Conservation (phyloP, 1,140 invertebrate genomes). For the Scaptomyza graminum region DNA sequence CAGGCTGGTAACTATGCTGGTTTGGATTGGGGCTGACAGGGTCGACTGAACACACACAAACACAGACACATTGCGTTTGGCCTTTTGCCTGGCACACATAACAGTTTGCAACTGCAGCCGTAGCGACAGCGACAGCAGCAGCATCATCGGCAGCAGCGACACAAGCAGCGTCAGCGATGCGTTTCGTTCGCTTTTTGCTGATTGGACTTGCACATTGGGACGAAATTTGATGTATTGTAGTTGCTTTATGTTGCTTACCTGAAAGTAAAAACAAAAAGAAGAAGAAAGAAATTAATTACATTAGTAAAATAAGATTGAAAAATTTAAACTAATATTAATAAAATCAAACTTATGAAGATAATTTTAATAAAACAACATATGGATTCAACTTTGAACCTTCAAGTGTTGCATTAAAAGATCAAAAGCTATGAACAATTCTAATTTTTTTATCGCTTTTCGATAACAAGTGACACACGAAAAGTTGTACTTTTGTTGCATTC, state of each 20-base stretch:
- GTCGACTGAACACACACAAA: conserved; percentile 44
- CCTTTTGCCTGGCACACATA: conserved; percentile 80
- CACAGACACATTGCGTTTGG: conserved; percentile 56
- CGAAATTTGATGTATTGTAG: background rate
- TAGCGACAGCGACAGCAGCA: conserved; percentile 11
- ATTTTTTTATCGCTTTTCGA: too few relatives aligned
- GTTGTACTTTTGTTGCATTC: too few relatives aligned
- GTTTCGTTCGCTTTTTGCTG: conserved; percentile 64
- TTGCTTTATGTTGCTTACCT: conserved; percentile 22
- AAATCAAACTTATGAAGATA: too few relatives aligned
- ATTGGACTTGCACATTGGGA: conserved; percentile 64
- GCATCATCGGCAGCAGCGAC: conserved; percentile 12
- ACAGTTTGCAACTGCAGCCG: conserved; percentile 42
- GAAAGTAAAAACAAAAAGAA: background rate
- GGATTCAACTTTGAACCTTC: too few relatives aligned
- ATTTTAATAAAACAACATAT: too few relatives aligned
- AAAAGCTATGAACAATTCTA: too few relatives aligned
- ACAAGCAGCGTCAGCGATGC: conserved; percentile 47
- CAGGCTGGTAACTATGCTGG: conserved; percentile 4
- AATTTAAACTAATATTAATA: too few relatives aligned
- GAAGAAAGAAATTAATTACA: background rate
- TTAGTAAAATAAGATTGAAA: too few relatives aligned
- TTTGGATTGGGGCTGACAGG: conserved; percentile 32
- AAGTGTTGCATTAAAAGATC: too few relatives aligned
- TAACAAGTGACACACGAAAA: too few relatives aligned